Percentiles rank a stretch among this genome's conserved stretches.
Evolutionary conservation across 2,113 vertebrate genomes (phyloP).

Genomic region (Gymnocephalus cernua): DNA sequence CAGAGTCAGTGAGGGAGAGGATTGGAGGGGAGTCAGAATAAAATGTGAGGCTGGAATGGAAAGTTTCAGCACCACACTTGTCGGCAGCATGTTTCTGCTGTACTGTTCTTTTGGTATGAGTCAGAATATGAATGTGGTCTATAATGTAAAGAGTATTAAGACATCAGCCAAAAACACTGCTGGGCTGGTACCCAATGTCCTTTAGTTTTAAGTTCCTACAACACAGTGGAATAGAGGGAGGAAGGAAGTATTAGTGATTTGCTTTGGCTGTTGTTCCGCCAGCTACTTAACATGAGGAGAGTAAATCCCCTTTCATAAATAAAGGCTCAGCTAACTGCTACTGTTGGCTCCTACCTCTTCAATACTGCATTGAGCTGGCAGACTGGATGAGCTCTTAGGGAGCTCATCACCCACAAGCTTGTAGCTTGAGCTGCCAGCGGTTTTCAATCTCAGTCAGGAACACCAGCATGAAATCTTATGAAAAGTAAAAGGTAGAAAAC

Average conservation of each 20-base stretch:
- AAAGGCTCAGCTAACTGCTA: conserved; percentile 73
- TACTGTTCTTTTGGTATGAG: conserved; percentile 13
- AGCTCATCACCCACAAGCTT: conserved; percentile 62
- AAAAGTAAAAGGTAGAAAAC: conserved; percentile 12
- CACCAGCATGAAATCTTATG: conserved; percentile 26
- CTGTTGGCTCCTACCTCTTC: conserved; percentile 59
- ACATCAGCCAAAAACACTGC: conserved; percentile 32
- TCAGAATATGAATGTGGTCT: conserved; percentile 40
- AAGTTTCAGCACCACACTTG: conserved; percentile 18
- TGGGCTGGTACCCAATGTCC: conserved; percentile 22
- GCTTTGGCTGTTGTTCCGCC: conserved; percentile 58
- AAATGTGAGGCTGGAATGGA: not conserved
- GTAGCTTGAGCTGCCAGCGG: conserved; percentile 38
- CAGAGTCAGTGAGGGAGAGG: not conserved
- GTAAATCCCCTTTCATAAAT: conserved; percentile 72
- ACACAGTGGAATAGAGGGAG: conserved; percentile 5
- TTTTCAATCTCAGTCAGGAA: conserved; percentile 44
- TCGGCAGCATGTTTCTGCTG: not conserved
- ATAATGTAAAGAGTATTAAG: conserved; percentile 31
- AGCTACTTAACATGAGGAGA: conserved; percentile 68
- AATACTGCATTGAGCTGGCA: conserved; percentile 55
- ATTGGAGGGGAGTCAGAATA: not conserved
- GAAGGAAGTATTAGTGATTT: conserved; percentile 62
- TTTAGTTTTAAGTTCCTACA: conserved; percentile 26
- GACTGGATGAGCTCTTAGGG: conserved; percentile 44